Evolutionary conservation across 2,888 invertebrate species (phyloP).

Genomic region (Rotaria socialis): DNA sequence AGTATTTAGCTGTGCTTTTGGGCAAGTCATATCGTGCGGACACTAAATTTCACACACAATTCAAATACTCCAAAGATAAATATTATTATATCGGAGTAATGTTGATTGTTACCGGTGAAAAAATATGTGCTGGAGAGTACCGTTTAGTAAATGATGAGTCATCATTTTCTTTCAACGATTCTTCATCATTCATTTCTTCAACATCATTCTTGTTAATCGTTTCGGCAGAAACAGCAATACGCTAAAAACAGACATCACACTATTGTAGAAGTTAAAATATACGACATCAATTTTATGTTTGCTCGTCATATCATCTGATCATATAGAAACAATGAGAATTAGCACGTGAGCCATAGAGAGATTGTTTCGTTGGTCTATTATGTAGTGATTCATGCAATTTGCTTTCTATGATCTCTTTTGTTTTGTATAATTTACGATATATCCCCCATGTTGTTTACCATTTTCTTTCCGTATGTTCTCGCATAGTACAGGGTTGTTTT

Average conservation of each 20-base stretch:
- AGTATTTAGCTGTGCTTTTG: slow-evolving; percentile 1
- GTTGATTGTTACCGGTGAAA: not conserved
- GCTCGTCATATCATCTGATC: no score
- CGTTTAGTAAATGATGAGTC: not conserved
- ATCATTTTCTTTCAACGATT: not conserved
- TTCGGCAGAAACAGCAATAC: not conserved
- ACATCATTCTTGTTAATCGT: not conserved
- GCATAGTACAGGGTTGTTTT: not conserved
- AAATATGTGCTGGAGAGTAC: not conserved
- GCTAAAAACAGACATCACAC: not conserved
- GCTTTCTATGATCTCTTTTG: no score
- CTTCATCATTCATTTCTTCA: not conserved
- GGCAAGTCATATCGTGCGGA: not conserved
- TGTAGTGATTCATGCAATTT: no score
- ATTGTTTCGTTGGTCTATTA: no score
- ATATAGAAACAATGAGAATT: no score
- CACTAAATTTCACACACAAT: not conserved
- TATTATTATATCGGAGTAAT: not conserved
- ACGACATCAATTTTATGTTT: not conserved
- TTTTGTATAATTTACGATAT: not conserved
- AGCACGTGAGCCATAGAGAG: no score
- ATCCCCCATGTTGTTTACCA: not conserved
- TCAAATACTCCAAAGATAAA: not conserved
- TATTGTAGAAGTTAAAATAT: not conserved
- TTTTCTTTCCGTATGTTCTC: not conserved